A percentile compares a stretch with the other conserved stretches of the same genome.
phyloP scores from a whole-genome alignment of 2,113 vertebrate species.

The Tragelaphus buxtoni region DNA sequence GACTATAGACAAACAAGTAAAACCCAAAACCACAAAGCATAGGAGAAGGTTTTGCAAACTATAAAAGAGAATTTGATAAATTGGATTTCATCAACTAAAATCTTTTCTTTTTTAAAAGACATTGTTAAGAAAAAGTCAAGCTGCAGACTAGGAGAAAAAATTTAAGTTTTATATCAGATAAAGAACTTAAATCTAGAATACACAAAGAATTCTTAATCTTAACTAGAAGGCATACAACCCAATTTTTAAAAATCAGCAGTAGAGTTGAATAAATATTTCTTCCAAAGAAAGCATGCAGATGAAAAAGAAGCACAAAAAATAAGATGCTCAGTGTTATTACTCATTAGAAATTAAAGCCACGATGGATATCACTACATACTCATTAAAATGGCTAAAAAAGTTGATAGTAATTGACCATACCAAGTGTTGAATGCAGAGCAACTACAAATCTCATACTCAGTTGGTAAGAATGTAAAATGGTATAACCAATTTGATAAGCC shows the following conservation, averaged over 20 bases:
- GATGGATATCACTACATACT: not conserved
- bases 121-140: not conserved
- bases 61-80: slow-evolving; percentile 12
- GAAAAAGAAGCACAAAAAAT: not conserved
- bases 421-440: not conserved
- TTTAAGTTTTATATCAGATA: not conserved
- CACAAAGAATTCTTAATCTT: not conserved
- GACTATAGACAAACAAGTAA: not conserved
- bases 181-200: not conserved
- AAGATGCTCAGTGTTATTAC: not conserved
- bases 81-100: not conserved
- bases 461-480: not conserved
- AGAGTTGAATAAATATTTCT: not conserved
- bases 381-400: not conserved
- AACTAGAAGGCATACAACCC: not conserved
- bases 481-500: not conserved
- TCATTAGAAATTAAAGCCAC: not conserved
- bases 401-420: not conserved
- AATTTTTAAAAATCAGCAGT: not conserved
- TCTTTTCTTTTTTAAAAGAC: not conserved
- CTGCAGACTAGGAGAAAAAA: not conserved
- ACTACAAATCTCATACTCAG: not conserved
- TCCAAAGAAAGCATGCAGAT: not conserved
- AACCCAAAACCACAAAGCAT: not conserved
- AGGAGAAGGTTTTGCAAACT: not conserved